Base-by-base conservation (phyloP, 2,888 invertebrate genomes). In the Drosophila pseudotakahashii region DNA sequence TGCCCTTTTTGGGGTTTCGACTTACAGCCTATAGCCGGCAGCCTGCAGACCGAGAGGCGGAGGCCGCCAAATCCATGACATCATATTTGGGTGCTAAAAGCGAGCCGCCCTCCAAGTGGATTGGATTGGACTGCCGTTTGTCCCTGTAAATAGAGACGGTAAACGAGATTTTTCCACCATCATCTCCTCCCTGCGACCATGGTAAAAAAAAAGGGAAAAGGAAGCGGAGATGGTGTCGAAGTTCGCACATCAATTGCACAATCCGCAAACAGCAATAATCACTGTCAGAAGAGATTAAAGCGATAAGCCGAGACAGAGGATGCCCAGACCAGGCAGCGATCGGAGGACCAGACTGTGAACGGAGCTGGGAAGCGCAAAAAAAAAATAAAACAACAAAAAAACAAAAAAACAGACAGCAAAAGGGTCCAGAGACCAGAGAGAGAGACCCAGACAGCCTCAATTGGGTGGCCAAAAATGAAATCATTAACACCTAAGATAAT, bases 391-490 rank as follows among this genome's bases (percentile, higher is more conserved):
- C 3, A 5, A 19, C n/a, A 14, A 30, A 11, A 47, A 30, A 30
- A 14, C 4, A 5, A 19, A 7, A 42, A 19, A 41, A 53, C 11
- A 42, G 34, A 47, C 19, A 42, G 52, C 32, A 44, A 34, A 45
- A 41, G 50, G 51, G 44, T 23, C 41, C 72, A 3, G 39, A 30
- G 36, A 36, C 42, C 42, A 26, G 10, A 44, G 23, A 14, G 47
- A 32, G 23, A 14, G 47, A 32, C 26, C 52, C 73, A 51, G 73
- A 68, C 73, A 50, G 60, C 55, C 82, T 77, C 85, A 84, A 90
- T 88, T 90, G 91, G 91, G 91, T 91, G 91, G 90, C 82, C 91
- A 88, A 85, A 91, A 91, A 91, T 90, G 91, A 91, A 91, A 91
- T 91, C 91, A 91, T 91, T 91, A 91, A 91, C 92, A 91, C 92